Conservation (phyloP, 2,113 vertebrate genomes). For the Corythoichthys haematopterus region DNA sequence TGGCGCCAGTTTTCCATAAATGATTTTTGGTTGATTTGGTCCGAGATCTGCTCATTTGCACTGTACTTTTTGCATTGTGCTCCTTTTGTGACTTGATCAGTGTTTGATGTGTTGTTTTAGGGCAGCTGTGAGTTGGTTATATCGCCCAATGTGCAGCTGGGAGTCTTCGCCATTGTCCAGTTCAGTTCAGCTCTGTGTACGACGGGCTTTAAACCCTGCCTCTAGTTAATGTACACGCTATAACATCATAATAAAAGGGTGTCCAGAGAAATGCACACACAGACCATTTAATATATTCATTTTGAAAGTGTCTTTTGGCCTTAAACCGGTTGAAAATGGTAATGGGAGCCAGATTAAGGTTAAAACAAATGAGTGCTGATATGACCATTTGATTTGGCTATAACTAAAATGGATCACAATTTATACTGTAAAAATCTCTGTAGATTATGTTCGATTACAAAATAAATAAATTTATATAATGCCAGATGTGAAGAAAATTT, state of each 20-base stretch:
- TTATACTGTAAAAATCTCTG: neutral
- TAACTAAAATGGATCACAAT: neutral
- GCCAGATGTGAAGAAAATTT: neutral
- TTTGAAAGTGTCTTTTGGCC: neutral
- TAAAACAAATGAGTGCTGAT: neutral
- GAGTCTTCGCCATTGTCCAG: neutral
- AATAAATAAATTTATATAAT: neutral
- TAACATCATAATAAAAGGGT: slow-evolving; percentile 15
- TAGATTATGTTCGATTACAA: neutral
- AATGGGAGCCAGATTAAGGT: neutral
- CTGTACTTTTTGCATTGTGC: no score
- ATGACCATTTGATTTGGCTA: neutral
- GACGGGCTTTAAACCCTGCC: neutral
- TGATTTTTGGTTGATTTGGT: no score
- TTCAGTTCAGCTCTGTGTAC: neutral
- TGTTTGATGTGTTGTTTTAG: neutral
- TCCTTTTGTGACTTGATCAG: no score
- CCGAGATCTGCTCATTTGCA: no score
- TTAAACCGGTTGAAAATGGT: neutral
- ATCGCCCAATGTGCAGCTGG: neutral
- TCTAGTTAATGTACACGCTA: neutral
- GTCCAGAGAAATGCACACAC: neutral
- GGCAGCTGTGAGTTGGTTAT: neutral
- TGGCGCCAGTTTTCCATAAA: no score
- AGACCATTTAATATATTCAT: neutral